Percentiles rank a stretch among this genome's conserved stretches.
phyloP scores from a whole-genome alignment of 2,888 invertebrate genomes.

The Entomobrya multifasciata region DNA sequence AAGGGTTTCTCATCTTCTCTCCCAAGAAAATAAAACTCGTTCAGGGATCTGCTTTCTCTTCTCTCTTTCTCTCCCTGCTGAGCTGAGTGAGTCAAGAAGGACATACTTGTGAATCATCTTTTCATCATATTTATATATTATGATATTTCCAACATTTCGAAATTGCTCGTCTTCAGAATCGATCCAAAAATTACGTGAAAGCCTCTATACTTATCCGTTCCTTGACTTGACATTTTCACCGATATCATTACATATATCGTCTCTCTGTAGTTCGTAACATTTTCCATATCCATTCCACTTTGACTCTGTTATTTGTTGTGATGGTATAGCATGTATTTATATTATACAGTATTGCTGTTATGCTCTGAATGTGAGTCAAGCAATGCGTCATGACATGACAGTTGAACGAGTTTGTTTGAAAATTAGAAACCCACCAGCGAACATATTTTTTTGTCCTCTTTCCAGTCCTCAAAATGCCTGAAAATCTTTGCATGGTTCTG shows the following conservation, averaged over 20 bases:
- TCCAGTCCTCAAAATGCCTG: too few species aligned
- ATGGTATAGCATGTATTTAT: too few species aligned
- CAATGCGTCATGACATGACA: background rate
- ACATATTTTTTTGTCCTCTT: background rate
- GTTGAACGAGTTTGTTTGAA: background rate
- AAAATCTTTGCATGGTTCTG: too few species aligned
- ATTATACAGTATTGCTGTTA: background rate
- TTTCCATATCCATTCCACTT: too few species aligned
- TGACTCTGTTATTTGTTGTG: too few species aligned
- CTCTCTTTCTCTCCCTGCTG: too few species aligned
- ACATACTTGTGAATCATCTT: background rate
- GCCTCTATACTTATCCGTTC: background rate
- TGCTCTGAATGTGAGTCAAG: background rate
- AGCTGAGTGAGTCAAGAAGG: background rate
- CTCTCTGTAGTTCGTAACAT: background rate
- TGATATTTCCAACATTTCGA: too few species aligned
- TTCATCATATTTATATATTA: too few species aligned
- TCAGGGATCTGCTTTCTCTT: too few species aligned
- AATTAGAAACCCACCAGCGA: background rate
- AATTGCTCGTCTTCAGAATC: background rate
- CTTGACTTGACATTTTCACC: background rate
- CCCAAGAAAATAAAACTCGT: too few species aligned
- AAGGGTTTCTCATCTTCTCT: constrained; percentile 28
- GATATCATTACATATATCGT: background rate
- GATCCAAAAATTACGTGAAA: background rate